Evolutionary conservation across 2,797 vertebrate genomes (phyloP).

Genomic region (Parauchenoglanis ngamensis): DNA sequence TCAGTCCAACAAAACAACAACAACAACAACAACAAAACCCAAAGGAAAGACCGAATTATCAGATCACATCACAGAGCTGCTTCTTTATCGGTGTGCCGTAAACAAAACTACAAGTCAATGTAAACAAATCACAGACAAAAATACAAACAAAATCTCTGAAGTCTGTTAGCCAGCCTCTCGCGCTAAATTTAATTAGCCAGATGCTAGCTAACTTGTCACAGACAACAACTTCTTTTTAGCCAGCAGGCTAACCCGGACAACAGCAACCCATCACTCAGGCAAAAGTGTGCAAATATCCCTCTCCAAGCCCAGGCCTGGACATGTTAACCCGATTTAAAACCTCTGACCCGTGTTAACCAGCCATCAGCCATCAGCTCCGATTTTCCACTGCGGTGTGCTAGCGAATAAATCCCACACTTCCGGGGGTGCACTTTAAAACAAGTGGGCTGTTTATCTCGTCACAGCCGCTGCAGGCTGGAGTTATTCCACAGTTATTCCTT

Average conservation of each 20-base stretch:
- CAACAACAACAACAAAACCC: not conserved
- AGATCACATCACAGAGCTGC: not conserved
- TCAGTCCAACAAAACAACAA: not conserved
- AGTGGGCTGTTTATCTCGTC: not conserved
- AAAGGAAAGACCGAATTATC: not conserved
- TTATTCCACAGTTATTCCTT: too few relatives aligned
- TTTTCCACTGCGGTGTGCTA: not conserved
- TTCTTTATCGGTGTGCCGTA: not conserved
- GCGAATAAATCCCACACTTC: not conserved
- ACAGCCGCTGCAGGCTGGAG: not conserved
- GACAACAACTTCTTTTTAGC: not conserved
- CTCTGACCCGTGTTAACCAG: not conserved
- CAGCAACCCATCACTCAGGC: not conserved
- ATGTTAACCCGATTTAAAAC: not conserved
- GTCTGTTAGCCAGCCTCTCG: not conserved
- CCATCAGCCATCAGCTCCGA: not conserved
- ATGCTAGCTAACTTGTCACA: constrained; percentile 11
- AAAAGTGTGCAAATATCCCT: not conserved
- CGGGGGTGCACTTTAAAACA: not conserved
- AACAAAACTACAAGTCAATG: constrained; percentile 31
- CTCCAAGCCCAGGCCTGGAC: not conserved
- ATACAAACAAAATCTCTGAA: not conserved
- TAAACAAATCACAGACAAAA: not conserved
- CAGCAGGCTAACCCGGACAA: constrained; percentile 4
- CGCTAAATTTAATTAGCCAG: not conserved